These are phyloP conservation scores for Brachyopa scutellaris DNA, from an alignment of 2,888 invertebrate species.

Conservation along the genomic window DNA sequence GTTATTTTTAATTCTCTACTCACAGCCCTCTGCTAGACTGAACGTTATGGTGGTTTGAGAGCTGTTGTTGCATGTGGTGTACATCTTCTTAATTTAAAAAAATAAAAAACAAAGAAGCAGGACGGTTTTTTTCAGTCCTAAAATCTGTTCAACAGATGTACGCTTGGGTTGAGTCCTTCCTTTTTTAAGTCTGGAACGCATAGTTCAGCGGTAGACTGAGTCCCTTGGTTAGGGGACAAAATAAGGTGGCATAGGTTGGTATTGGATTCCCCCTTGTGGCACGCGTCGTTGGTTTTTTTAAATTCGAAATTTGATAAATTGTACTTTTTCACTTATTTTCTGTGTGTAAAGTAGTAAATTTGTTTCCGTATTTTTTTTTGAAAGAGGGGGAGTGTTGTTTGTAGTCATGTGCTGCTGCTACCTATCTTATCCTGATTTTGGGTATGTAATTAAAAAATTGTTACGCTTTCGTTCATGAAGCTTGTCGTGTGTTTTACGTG, in stretches of 20 bases:
- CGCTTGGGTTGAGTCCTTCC: conserved; percentile 44
- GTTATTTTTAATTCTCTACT: conserved; percentile 56
- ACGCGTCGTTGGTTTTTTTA: conserved; percentile 65
- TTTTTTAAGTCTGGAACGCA: conserved; percentile 35
- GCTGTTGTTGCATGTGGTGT: conserved; percentile 51
- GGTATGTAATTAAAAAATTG: conserved; percentile 54
- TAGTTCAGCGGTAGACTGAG: conserved; percentile 12
- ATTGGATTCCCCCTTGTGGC: conserved; percentile 58
- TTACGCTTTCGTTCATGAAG: conserved; percentile 36
- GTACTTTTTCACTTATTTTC: not conserved
- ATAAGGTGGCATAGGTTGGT: conserved; percentile 53
- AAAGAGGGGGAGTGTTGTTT: conserved; percentile 1
- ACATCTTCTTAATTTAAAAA: conserved; percentile 38
- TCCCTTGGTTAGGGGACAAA: conserved; percentile 33
- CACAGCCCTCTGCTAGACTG: conserved; percentile 25
- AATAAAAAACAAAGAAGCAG: conserved; percentile 40
- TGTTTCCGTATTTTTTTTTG: conserved; percentile 46
- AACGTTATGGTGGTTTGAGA: conserved; percentile 16
- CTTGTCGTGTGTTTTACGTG: conserved; percentile 24
- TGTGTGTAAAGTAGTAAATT: conserved; percentile 41
- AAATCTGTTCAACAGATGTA: conserved; percentile 72
- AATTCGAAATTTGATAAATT: conserved; percentile 64
- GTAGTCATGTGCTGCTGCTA: not conserved
- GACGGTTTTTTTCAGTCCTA: conserved; percentile 48
- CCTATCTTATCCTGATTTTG: conserved; percentile 23